A percentile compares a stretch with the other conserved stretches of the same genome.
phyloP scores from a whole-genome alignment of 2,797 vertebrate species.

The Ctenosaura bakeri region DNA sequence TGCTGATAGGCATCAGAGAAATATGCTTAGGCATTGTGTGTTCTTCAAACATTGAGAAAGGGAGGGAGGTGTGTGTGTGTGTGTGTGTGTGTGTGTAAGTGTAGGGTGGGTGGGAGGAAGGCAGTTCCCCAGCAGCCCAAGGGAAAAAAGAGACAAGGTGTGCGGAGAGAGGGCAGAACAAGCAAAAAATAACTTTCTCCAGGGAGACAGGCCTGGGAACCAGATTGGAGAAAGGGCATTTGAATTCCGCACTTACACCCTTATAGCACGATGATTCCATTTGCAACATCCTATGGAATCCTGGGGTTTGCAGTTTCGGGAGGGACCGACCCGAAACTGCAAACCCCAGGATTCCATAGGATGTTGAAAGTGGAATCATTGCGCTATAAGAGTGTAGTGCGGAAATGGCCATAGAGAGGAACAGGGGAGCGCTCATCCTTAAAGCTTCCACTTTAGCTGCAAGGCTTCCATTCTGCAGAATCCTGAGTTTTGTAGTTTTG shows the following conservation, averaged over 20 bases:
- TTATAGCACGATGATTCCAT: no score
- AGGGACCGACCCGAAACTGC: no score
- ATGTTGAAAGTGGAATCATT: no score
- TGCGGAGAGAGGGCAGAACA: not conserved
- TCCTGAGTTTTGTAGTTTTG: no score
- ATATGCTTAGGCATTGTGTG: slow-evolving; percentile 44
- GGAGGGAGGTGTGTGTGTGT: not conserved
- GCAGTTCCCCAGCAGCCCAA: slow-evolving; percentile 3
- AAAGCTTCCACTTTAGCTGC: not conserved
- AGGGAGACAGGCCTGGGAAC: slow-evolving; percentile 27
- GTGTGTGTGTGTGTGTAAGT: not conserved
- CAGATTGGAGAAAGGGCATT: slow-evolving; percentile 1
- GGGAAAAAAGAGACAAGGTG: not conserved
- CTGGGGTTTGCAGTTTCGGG: no score
- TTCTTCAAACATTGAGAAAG: slow-evolving; percentile 55
- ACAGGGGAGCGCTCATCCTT: not conserved
- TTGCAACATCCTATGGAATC: no score
- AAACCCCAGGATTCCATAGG: no score
- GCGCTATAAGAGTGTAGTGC: no score
- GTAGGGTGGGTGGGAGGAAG: slow-evolving; percentile 18
- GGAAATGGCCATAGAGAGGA: no score
- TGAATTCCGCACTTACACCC: no score
- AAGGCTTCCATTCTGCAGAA: no score
- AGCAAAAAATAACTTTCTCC: not conserved
- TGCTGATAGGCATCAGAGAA: slow-evolving; percentile 75